phyloP scores from a whole-genome alignment of 2,113 vertebrate species.

The Labrus mixtus region DNA sequence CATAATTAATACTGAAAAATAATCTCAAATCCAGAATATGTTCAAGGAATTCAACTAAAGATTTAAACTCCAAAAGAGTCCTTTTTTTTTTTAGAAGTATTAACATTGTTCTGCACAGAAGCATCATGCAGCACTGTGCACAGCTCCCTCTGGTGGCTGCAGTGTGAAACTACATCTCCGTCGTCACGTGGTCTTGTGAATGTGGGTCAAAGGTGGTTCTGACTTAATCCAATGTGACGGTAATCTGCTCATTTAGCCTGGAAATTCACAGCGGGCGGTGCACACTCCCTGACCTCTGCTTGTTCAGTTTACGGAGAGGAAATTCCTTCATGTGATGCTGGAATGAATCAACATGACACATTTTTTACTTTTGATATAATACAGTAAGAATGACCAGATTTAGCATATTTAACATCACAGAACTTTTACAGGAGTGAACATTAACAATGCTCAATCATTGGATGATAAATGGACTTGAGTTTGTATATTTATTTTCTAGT shows the following conservation, averaged over 20 bases:
- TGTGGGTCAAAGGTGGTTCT: constrained; percentile 29
- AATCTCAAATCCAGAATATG: too few species aligned
- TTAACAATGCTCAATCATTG: too few species aligned
- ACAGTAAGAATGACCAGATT: too few species aligned
- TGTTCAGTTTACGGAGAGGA: not conserved
- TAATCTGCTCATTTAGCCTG: constrained; percentile 28
- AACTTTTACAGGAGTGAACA: too few species aligned
- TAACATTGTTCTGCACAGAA: not conserved
- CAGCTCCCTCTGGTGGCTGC: constrained; percentile 44
- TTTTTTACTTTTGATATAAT: too few species aligned
- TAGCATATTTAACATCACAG: too few species aligned
- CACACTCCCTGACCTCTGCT: not conserved
- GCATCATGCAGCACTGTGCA: not conserved
- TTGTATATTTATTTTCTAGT: too few species aligned
- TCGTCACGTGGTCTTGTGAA: not conserved
- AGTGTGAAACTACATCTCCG: not conserved
- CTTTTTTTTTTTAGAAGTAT: not conserved
- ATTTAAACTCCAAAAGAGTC: not conserved
- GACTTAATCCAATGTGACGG: constrained; percentile 1
- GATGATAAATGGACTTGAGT: too few species aligned
- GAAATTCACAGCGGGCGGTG: not conserved
- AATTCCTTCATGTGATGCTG: not conserved
- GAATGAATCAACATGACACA: too few species aligned
- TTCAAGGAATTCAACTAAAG: not conserved
- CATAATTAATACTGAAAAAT: too few species aligned